phyloP scores from a whole-genome alignment of 2,797 vertebrate species.

The Falco columbarius region DNA sequence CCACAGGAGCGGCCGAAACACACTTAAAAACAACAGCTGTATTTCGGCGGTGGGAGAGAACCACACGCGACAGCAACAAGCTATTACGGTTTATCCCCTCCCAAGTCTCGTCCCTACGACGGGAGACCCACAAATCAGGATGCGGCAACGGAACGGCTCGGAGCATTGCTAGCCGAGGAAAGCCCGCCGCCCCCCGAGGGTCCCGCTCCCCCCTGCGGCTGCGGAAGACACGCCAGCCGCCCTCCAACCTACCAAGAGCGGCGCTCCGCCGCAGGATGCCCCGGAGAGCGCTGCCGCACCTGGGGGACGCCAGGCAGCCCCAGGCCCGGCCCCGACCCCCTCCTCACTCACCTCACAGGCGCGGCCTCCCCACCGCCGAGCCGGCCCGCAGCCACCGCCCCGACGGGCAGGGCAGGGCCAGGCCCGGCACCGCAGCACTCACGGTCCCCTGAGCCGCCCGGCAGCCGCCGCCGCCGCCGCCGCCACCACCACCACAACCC shows the following conservation, averaged over 20 bases:
- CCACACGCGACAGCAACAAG: not conserved
- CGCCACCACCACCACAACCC: not conserved
- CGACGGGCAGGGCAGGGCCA: not conserved
- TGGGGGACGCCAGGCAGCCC: not conserved
- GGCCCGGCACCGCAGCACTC: not conserved
- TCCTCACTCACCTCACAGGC: not conserved
- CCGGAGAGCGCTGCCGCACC: not conserved
- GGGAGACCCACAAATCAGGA: accelerated
- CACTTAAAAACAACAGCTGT: accelerated
- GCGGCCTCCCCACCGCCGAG: not conserved
- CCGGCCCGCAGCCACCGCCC: not conserved
- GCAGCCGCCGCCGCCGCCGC: not conserved
- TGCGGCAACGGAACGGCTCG: not conserved
- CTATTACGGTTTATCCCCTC: not conserved
- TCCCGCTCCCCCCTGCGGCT: not conserved
- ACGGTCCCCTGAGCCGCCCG: not conserved
- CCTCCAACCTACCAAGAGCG: no score
- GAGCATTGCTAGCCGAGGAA: not conserved
- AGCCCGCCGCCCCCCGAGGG: not conserved
- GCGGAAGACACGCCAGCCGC: not conserved
- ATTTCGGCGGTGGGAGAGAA: not conserved
- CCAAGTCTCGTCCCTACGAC: not conserved
- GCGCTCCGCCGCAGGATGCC: not conserved
- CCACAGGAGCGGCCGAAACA: accelerated
- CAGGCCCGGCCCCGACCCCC: not conserved